phyloP scores from a whole-genome alignment of 2,797 vertebrate species.

The Malacoctenus gilli region DNA sequence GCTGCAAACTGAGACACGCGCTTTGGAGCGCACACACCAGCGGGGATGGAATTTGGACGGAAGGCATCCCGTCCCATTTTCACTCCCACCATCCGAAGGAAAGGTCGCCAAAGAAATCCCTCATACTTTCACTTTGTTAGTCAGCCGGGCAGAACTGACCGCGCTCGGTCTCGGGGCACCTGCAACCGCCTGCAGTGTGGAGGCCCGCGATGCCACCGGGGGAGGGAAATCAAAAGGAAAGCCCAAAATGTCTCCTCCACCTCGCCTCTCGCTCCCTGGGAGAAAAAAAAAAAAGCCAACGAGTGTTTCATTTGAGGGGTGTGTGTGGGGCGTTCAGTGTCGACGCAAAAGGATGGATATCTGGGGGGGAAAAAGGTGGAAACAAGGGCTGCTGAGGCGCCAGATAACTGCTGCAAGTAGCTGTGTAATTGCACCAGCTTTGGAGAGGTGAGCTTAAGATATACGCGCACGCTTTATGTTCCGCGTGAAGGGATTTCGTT shows the following conservation, averaged over 20 bases:
- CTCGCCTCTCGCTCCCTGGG: too few relatives aligned
- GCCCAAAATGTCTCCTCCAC: constrained; percentile 32
- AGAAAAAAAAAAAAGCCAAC: constrained; percentile 22
- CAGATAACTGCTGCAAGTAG: not conserved
- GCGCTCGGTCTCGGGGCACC: constrained; percentile 16
- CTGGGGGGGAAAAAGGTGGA: too few relatives aligned
- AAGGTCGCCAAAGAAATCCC: constrained; percentile 29
- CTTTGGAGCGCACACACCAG: not conserved
- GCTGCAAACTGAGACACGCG: constrained; percentile 18
- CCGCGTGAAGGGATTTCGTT: not conserved
- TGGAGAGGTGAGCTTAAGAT: not conserved
- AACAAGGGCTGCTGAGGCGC: too few relatives aligned
- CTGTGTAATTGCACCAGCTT: not conserved
- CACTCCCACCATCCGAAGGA: constrained; percentile 39
- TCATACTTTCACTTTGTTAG: constrained; percentile 38
- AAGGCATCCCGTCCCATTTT: constrained; percentile 34
- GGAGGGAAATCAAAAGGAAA: constrained; percentile 56
- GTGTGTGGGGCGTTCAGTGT: constrained; percentile 14
- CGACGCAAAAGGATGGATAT: constrained; percentile 2
- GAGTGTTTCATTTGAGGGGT: constrained; percentile 23
- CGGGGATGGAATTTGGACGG: constrained; percentile 8
- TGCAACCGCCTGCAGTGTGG: constrained; percentile 29
- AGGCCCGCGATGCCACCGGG: constrained; percentile 28
- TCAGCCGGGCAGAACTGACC: constrained; percentile 46
- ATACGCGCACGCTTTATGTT: not conserved